Evolutionary conservation across 2,888 invertebrate genomes (phyloP).

Genomic region (Nesidiocoris tenuis): DNA sequence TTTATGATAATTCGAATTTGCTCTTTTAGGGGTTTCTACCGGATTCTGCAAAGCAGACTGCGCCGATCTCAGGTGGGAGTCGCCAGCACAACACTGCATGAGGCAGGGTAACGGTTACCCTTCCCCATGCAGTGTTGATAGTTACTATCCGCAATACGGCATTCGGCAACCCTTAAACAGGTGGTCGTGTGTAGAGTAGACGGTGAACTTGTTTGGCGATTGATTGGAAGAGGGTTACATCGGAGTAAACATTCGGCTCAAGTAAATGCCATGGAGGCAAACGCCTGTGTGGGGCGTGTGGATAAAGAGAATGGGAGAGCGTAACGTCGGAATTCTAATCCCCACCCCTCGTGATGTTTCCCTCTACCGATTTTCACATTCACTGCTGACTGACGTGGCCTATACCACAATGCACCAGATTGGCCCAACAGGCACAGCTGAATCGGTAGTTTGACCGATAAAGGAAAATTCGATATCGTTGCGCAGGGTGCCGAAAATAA

Average conservation of each 20-base stretch:
- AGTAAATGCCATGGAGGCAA: neutral
- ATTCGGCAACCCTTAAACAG: neutral
- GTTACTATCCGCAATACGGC: neutral
- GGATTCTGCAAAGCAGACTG: too few relatives aligned
- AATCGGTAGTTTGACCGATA: neutral
- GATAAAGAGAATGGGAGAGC: neutral
- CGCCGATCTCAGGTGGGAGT: too few relatives aligned
- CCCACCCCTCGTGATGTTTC: neutral
- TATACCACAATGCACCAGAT: neutral
- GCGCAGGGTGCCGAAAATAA: neutral
- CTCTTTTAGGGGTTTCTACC: too few relatives aligned
- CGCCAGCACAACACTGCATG: too few relatives aligned
- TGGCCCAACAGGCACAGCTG: neutral
- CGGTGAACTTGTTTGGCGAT: neutral
- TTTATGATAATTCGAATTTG: too few relatives aligned
- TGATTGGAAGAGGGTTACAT: neutral
- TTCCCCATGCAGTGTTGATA: too few relatives aligned
- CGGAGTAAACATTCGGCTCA: neutral
- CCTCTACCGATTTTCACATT: neutral
- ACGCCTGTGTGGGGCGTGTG: neutral
- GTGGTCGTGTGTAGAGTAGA: neutral
- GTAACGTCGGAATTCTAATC: neutral
- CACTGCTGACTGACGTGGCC: neutral
- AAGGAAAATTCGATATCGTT: neutral
- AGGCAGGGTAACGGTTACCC: too few relatives aligned